Percentiles rank a stretch among this genome's conserved stretches.
Conservation (phyloP, 2,888 invertebrate species). For the Orchesellides sinensis region DNA sequence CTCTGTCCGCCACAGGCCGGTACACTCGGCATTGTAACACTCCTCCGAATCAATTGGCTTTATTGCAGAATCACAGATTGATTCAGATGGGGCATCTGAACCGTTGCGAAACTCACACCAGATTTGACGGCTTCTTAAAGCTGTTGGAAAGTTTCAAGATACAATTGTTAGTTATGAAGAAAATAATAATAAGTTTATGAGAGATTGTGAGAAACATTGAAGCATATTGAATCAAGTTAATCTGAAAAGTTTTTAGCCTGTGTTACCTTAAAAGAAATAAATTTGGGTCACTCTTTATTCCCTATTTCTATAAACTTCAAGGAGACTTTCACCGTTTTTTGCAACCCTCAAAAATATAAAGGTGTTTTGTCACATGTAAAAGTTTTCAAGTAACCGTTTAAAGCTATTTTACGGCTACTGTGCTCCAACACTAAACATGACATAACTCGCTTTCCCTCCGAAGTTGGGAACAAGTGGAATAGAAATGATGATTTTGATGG, state of each 20-base stretch:
- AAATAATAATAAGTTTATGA: no score
- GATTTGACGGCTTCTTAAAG: conserved; percentile 85
- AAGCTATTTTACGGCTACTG: neutral
- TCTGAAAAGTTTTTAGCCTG: neutral
- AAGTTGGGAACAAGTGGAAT: conserved; percentile 29
- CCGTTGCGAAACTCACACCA: conserved; percentile 80
- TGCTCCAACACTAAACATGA: neutral
- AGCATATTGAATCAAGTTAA: neutral
- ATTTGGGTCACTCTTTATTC: neutral
- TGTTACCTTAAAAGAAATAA: neutral
- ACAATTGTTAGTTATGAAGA: no score
- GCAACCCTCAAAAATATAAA: neutral
- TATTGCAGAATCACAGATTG: conserved; percentile 84
- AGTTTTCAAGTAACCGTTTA: neutral
- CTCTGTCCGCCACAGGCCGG: conserved; percentile 92
- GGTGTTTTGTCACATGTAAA: neutral
- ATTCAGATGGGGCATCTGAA: conserved; percentile 78
- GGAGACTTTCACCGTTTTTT: neutral
- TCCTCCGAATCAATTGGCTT: conserved; percentile 88
- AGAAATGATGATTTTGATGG: conserved; percentile 44
- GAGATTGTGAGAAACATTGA: no score
- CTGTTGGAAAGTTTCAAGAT: conserved; percentile 78
- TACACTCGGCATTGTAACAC: conserved; percentile 90
- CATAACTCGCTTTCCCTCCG: neutral
- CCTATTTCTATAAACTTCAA: neutral